These are phyloP conservation scores for Drosophila affinis DNA, from an alignment of 2,888 invertebrate genomes.

Conservation along the genomic window DNA sequence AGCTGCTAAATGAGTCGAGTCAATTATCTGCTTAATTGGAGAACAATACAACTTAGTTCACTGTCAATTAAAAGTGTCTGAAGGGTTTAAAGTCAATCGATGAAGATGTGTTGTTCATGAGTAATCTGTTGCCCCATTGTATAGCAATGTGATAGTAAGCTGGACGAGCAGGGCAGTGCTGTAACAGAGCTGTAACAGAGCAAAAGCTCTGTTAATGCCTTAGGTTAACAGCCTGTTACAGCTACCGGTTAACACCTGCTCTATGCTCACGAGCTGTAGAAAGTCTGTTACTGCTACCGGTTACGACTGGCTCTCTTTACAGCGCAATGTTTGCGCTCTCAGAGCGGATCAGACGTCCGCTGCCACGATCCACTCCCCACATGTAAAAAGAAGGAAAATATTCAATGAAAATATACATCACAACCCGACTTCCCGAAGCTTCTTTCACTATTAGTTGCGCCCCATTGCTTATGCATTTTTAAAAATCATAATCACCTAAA, in stretches of 20 bases:
- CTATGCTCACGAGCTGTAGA: no score
- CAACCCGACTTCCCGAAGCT: no score
- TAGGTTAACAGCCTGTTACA: no score
- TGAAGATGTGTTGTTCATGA: not conserved
- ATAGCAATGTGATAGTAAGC: not conserved
- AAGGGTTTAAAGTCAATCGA: not conserved
- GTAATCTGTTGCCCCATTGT: not conserved
- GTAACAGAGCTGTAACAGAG: not conserved
- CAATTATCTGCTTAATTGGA: constrained; percentile 14
- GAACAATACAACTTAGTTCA: constrained; percentile 14
- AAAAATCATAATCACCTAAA: not conserved
- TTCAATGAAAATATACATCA: no score
- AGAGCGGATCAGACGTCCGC: not conserved
- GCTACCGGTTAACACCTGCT: no score
- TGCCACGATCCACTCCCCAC: not conserved
- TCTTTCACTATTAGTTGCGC: no score
- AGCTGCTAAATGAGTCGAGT: constrained; percentile 58
- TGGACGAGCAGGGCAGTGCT: not conserved
- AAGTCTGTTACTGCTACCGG: no score
- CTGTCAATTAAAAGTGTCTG: constrained; percentile 3
- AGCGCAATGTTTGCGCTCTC: not conserved
- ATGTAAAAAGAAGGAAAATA: no score
- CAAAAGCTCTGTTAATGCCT: not conserved
- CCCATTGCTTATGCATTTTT: no score
- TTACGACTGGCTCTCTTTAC: no score